Evolutionary conservation across 2,797 vertebrate genomes (phyloP), one percentile per base, ranked within the genome.

Genomic region (Spatula versicolor): DNA sequence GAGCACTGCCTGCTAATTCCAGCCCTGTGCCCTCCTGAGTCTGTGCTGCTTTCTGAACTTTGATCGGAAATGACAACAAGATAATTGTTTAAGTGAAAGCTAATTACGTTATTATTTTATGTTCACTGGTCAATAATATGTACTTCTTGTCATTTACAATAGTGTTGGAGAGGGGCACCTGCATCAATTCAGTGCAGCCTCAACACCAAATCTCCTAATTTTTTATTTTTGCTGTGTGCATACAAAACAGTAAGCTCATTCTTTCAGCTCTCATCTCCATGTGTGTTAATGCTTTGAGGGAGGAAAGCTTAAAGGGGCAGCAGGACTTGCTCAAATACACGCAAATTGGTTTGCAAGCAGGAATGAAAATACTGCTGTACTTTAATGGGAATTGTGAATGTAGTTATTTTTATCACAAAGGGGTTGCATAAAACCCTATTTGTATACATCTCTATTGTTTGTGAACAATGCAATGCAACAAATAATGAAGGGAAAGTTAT

Each of bases 391-490:
- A 86, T 85, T 93, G 72, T 86, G 60, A 83, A 64, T 87, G 60
- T 30, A 68, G 54, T 77, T 96, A 94, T 94, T 96, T 96, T 95
- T 89, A 55, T 91, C 82, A 73, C 86, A 85, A 92, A 78, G 8
- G 48, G 9, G 55, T 81, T 77, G n/a, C 72, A 80, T 80, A 81
- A 92, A 93, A 89, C 72, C 92, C 64, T 83, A 80, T 66, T 91
- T 94, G 43, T 91, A 92, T 95, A 81, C 35, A 80, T 46, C 45
- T 71, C 81, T 85, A 95, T 95, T 97, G 93, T 95, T 97, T 89
- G 54, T 92, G 91, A 95, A 96, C 94, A 97, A 95, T 93, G 76
- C 43, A 85, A 92, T 59, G 37, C 33, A 90, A 62, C 28, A 91
- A 62, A 96, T 74, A 95, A 91, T 88, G 81, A 87, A 96, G 77